These are phyloP conservation scores for Metopia argyrocephala DNA, from an alignment of 2,888 invertebrate genomes.

Conservation along the genomic window DNA sequence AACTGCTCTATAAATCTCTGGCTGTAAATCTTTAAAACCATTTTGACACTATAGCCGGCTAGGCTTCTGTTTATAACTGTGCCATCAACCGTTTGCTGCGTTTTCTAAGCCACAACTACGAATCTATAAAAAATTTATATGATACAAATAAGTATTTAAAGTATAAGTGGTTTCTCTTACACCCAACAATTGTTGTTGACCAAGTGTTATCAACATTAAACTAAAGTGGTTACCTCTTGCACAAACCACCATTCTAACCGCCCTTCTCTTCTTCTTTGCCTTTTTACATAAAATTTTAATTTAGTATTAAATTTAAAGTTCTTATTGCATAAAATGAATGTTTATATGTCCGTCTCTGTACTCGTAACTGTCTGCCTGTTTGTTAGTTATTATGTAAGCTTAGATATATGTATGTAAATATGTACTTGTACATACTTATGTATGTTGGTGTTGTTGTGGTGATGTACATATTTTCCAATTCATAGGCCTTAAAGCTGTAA, in stretches of 20 bases:
- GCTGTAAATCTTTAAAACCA: constrained; percentile 49
- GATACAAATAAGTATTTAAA: constrained; percentile 53
- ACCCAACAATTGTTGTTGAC: constrained; percentile 52
- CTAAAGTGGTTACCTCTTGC: constrained; percentile 11
- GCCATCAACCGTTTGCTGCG: constrained; percentile 44
- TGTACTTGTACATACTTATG: too few relatives aligned
- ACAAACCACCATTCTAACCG: not conserved
- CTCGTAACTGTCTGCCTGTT: not conserved
- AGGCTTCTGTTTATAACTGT: constrained; percentile 47
- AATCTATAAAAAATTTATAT: constrained; percentile 46
- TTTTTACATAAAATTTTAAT: not conserved
- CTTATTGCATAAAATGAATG: constrained; percentile 20
- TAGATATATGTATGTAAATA: too few relatives aligned
- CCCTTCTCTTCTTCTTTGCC: not conserved
- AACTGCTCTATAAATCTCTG: constrained; percentile 45
- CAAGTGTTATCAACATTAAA: not conserved
- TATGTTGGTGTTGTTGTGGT: not conserved
- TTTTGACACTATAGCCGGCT: constrained; percentile 54
- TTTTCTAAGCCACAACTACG: constrained; percentile 34
- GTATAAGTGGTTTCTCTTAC: constrained; percentile 53
- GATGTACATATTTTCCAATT: constrained; percentile 35
- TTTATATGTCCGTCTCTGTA: constrained; percentile 31
- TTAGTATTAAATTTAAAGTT: constrained; percentile 26
- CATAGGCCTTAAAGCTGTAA: constrained; percentile 71
- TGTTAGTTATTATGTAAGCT: constrained; percentile 12